Conservation (phyloP, 37 sponge, comb jelly and placozoan species). For the Cladorhizidae sp. region DNA sequence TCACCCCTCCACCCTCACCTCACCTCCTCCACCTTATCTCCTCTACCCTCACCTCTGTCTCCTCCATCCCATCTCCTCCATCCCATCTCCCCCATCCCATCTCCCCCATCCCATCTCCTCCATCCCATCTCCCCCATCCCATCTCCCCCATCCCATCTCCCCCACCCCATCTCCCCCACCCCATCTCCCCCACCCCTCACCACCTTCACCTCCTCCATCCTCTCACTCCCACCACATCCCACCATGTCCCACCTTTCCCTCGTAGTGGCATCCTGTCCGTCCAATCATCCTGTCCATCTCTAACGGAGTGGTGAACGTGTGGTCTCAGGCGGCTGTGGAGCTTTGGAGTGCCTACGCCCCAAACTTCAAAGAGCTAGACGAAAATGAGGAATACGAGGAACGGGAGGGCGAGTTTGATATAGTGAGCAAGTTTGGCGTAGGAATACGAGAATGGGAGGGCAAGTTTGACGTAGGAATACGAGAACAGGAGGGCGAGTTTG, state of each 20-base stretch:
- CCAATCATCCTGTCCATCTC: constrained; percentile 95
- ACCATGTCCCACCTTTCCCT: not conserved
- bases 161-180: not conserved
- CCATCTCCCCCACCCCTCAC: not conserved
- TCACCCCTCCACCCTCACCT: not conserved
- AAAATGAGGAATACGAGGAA: constrained; percentile 97
- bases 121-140: no score
- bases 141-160: not conserved
- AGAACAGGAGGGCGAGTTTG: constrained; percentile 96
- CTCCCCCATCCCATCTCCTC: constrained; percentile 8
- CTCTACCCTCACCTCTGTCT: not conserved
- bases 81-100: not conserved
- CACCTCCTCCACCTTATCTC: not conserved
- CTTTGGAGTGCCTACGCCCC: constrained; percentile 99
- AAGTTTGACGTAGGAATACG: constrained; percentile 64
- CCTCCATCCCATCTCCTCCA: not conserved
- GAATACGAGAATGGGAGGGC: not conserved
- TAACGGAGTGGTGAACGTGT: constrained; percentile 93
- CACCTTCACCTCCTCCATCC: not conserved
- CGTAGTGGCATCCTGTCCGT: constrained; percentile 94
- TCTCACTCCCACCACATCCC: not conserved
- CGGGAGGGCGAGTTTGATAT: constrained; percentile 96
- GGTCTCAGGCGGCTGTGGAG: constrained; percentile 91
- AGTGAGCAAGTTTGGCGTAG: constrained; percentile 30
- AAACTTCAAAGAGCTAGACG: constrained; percentile 97